Conservation (phyloP, 2,113 vertebrate genomes). For the Aphelocoma coerulescens region DNA sequence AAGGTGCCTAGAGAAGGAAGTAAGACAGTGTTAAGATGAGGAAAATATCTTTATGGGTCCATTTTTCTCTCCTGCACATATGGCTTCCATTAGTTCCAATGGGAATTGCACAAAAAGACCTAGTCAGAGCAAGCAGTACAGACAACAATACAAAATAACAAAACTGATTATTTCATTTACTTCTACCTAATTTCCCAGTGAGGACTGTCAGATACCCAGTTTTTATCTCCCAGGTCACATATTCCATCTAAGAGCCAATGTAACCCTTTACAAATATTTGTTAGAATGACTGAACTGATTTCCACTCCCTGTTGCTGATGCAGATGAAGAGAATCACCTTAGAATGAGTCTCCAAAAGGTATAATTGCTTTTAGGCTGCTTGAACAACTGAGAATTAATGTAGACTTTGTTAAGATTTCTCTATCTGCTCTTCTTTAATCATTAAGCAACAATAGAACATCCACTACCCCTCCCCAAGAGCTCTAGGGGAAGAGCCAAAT, state of each 20-base stretch:
- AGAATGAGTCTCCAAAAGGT: neutral
- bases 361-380: neutral
- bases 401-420: neutral
- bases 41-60: neutral
- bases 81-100: neutral
- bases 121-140: neutral
- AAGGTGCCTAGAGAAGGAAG: constrained; percentile 86
- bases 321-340: neutral
- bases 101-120: neutral
- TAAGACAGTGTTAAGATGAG: neutral
- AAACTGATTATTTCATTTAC: neutral
- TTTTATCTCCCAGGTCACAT: neutral
- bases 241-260: neutral
- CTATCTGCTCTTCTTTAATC: neutral
- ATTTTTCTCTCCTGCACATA: neutral
- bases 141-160: neutral
- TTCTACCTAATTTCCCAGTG: neutral
- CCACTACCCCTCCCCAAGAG: neutral
- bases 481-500: neutral
- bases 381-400: neutral
- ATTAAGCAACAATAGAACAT: neutral
- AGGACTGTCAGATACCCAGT: neutral
- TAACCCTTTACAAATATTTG: neutral
- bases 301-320: neutral
- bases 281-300: neutral